phyloP scores from a whole-genome alignment of 2,888 invertebrate species.

The Pterobdella sp. region DNA sequence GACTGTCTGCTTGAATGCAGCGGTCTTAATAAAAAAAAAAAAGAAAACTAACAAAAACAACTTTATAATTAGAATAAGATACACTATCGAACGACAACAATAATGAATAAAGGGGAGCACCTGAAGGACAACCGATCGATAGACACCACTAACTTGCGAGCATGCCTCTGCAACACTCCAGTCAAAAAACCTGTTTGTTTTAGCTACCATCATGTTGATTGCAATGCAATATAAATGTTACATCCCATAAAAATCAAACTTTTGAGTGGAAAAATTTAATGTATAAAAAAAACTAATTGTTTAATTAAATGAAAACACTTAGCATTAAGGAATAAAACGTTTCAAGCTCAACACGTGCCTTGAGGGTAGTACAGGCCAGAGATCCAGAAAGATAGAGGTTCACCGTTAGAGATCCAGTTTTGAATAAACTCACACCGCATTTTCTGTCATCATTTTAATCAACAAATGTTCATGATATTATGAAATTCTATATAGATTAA shows the following conservation, averaged over 20 bases:
- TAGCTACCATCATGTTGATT: neutral
- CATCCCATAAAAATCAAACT: too few relatives aligned
- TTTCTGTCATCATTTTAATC: too few relatives aligned
- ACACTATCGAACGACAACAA: neutral
- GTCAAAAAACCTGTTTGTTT: constrained; percentile 48
- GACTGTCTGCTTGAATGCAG: neutral
- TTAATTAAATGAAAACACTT: too few relatives aligned
- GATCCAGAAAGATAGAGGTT: constrained; percentile 51
- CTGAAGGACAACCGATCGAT: constrained; percentile 52
- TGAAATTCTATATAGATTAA: too few relatives aligned
- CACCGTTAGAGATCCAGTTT: constrained; percentile 49
- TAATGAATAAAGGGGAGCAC: constrained; percentile 60
- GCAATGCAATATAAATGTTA: neutral
- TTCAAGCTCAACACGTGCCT: constrained; percentile 45
- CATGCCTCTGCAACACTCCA: constrained; percentile 51
- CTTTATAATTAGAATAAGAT: neutral
- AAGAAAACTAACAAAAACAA: neutral
- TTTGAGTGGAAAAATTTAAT: too few relatives aligned
- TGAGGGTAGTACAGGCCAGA: constrained; percentile 53
- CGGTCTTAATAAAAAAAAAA: neutral
- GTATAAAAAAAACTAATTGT: too few relatives aligned
- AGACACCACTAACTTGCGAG: constrained; percentile 50
- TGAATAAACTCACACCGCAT: constrained; percentile 72
- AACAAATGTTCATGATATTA: too few relatives aligned
- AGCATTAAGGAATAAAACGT: too few relatives aligned